phyloP scores from a whole-genome alignment of 2,113 vertebrate genomes.

The Merops nubicus region DNA sequence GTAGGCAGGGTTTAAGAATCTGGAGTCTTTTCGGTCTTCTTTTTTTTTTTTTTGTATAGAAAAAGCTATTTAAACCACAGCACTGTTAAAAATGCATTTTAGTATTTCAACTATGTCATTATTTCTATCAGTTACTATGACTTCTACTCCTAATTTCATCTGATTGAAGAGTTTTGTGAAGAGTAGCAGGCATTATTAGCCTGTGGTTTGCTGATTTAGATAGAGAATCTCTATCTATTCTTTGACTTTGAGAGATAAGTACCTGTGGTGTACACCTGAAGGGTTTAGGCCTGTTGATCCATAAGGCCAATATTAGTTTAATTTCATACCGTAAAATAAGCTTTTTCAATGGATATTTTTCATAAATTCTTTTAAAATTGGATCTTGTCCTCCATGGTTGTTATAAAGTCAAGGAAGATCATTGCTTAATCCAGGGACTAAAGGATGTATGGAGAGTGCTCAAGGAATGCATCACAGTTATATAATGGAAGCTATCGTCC shows the following conservation, averaged over 20 bases:
- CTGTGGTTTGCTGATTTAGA: neutral
- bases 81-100: neutral
- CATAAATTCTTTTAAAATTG: neutral
- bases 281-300: neutral
- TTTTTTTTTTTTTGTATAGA: neutral
- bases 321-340: neutral
- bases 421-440: neutral
- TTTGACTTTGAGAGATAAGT: neutral
- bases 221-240: neutral
- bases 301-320: neutral
- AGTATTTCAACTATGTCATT: neutral
- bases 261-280: neutral
- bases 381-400: neutral
- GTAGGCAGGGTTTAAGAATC: neutral
- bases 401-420: neutral
- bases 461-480: neutral
- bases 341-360: neutral
- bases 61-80: neutral
- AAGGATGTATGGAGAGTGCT: neutral
- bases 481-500: conserved; percentile 3
- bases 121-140: neutral
- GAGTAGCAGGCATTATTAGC: neutral
- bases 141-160: neutral
- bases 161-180: neutral
- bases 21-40: neutral